A percentile compares a stretch with the other conserved stretches of the same genome.
These are phyloP conservation scores for Fukomys damarensis DNA, from an alignment of 2,113 vertebrate genomes.

Conservation along the genomic window DNA sequence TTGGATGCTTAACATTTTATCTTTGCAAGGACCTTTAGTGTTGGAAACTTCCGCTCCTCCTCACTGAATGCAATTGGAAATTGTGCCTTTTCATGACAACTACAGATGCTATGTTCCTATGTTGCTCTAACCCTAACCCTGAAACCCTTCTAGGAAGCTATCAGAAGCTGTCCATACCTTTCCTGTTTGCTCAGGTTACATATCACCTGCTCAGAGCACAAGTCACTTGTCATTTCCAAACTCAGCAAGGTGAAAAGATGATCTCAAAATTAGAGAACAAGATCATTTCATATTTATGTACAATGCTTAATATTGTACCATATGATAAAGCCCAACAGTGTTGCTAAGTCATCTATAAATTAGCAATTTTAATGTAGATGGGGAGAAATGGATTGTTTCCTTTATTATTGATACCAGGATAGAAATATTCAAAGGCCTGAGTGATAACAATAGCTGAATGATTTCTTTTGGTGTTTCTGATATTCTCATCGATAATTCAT, in stretches of 20 bases:
- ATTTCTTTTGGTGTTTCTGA: not conserved
- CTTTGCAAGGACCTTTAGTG: not conserved
- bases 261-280: not conserved
- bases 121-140: not conserved
- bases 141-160: not conserved
- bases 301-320: not conserved
- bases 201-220: not conserved
- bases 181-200: not conserved
- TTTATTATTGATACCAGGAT: not conserved
- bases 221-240: not conserved
- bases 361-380: not conserved
- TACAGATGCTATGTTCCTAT: not conserved
- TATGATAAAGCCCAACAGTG: not conserved
- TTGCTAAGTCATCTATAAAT: not conserved
- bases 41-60: not conserved
- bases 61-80: not conserved
- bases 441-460: not conserved
- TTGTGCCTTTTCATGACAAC: not conserved
- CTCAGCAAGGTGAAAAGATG: not conserved
- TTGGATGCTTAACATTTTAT: not conserved
- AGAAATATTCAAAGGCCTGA: not conserved
- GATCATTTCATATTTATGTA: not conserved
- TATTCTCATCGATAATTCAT: not conserved
- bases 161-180: not conserved
- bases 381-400: not conserved